These are phyloP conservation scores for Caenorhabditis doughertyi DNA, from an alignment of 2,888 invertebrate genomes.

Conservation along the genomic window DNA sequence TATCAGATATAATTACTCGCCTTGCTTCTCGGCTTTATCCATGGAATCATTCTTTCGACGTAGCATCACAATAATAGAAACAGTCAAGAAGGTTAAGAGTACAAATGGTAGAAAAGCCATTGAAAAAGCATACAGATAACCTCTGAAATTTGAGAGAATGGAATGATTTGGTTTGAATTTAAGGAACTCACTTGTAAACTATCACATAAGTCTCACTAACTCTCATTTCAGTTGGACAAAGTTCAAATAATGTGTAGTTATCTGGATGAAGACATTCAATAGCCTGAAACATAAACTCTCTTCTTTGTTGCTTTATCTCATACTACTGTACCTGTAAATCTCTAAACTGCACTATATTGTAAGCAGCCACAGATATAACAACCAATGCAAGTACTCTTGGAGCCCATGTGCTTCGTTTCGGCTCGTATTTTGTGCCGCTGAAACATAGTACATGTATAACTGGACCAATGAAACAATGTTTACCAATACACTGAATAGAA, in stretches of 20 bases:
- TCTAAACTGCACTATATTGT: conserved; percentile 77
- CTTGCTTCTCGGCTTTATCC: conserved; percentile 51
- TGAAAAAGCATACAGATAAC: conserved; percentile 76
- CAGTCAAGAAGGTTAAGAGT: conserved; percentile 73
- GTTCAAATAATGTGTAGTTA: conserved; percentile 71
- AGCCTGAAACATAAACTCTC: conserved; percentile 57
- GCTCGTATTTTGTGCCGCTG: conserved; percentile 59
- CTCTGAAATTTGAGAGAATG: conserved; percentile 71
- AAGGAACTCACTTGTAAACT: conserved; percentile 75
- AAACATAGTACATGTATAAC: neutral
- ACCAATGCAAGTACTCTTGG: conserved; percentile 69
- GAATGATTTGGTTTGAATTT: neutral
- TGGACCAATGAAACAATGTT: neutral
- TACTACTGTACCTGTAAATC: conserved; percentile 72
- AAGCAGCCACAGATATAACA: conserved; percentile 72
- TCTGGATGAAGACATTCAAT: conserved; percentile 70
- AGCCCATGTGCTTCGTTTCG: conserved; percentile 68
- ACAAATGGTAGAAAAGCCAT: conserved; percentile 79
- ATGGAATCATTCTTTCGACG: conserved; percentile 46
- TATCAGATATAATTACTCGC: conserved; percentile 13
- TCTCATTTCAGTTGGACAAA: conserved; percentile 80
- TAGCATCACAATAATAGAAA: conserved; percentile 72
- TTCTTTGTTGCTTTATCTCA: neutral
- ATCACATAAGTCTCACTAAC: conserved; percentile 75
- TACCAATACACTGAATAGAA: conserved; percentile 75